A percentile compares a stretch with the other conserved stretches of the same genome.
Conservation (phyloP, 2,888 invertebrate species). For the Shargacucullia verbasci region DNA sequence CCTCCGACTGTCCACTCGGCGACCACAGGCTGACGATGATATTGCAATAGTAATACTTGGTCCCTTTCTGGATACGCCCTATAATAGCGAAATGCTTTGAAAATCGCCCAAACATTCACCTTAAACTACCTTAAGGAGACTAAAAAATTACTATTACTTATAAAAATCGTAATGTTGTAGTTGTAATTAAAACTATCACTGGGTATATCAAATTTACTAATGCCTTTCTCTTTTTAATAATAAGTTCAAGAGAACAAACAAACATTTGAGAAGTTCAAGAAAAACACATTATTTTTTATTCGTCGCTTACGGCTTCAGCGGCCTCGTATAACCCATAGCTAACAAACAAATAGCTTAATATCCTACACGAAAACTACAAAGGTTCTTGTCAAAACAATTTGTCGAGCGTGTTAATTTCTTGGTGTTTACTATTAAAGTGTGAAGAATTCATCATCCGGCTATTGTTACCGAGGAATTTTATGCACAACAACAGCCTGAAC, state of each 20-base stretch:
- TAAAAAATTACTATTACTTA: no score
- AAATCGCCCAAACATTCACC: no score
- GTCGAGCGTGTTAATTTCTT: slow-evolving; percentile 36
- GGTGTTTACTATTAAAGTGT: slow-evolving; percentile 39
- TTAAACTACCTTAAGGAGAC: no score
- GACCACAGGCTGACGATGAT: no score
- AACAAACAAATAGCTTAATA: slow-evolving; percentile 13
- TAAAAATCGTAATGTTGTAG: no score
- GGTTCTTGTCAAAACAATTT: slow-evolving; percentile 39
- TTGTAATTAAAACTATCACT: no score
- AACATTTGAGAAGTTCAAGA: slow-evolving; percentile 1
- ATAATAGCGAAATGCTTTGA: no score
- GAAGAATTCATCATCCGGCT: slow-evolving; percentile 53
- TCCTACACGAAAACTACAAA: slow-evolving; percentile 20
- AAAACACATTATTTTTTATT: not conserved
- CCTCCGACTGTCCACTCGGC: no score
- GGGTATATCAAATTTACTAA: not conserved
- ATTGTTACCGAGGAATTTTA: slow-evolving; percentile 55
- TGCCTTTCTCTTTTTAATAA: slow-evolving; percentile 1
- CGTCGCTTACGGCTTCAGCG: not conserved
- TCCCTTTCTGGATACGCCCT: no score
- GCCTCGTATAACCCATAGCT: not conserved
- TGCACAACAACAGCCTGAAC: slow-evolving; percentile 53
- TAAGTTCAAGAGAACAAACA: slow-evolving; percentile 5
- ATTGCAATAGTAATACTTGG: no score